Evolutionary conservation across 1,140 invertebrate species (phyloP).

Genomic region (Diachasmimorpha longicaudata): DNA sequence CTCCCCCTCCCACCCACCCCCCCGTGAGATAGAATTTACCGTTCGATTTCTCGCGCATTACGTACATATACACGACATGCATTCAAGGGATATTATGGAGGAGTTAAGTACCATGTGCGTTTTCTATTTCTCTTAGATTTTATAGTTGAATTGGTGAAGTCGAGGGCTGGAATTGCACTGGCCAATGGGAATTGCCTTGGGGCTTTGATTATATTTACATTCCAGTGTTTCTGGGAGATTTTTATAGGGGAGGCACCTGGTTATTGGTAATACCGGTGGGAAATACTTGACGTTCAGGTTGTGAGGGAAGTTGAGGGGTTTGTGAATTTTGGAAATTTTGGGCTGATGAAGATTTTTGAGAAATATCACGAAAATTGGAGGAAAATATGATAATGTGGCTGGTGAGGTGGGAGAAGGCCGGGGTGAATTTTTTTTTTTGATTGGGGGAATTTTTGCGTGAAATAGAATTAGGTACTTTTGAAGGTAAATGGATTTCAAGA

Average conservation of each 20-base stretch:
- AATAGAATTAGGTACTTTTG: no score
- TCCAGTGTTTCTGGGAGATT: neutral
- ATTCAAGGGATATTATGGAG: constrained; percentile 2
- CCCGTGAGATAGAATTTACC: constrained; percentile 18
- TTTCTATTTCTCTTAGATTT: neutral
- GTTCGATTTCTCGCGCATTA: constrained; percentile 24
- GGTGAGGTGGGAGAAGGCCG: no score
- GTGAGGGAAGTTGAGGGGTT: neutral
- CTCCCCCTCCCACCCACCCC: neutral
- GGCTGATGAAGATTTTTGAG: no score
- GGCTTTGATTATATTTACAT: neutral
- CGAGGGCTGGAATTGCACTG: neutral
- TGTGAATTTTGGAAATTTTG: no score
- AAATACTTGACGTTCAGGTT: neutral
- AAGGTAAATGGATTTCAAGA: no score
- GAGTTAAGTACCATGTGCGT: neutral
- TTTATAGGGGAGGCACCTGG: neutral
- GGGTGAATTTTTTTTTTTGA: no score
- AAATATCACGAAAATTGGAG: no score
- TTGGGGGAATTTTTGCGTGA: no score
- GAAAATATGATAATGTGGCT: no score
- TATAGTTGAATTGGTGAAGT: neutral
- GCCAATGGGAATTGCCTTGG: neutral
- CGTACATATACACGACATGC: neutral
- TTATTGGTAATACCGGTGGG: neutral